phyloP scores from a whole-genome alignment of 2,797 vertebrate genomes.

The Oophaga sylvatica region DNA sequence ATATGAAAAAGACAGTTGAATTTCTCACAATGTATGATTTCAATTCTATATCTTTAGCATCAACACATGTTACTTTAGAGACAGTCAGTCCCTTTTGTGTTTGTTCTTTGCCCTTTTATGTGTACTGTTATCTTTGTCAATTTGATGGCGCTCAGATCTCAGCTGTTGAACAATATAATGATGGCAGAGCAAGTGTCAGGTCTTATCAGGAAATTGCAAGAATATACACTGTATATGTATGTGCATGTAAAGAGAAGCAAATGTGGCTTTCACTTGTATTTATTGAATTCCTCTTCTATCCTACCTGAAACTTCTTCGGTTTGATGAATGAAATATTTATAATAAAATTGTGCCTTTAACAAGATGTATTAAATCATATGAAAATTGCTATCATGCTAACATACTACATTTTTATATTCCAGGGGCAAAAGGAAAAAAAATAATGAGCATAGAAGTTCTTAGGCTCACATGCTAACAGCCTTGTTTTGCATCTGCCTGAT shows the following conservation, averaged over 20 bases:
- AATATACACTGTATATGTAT: conserved; percentile 24
- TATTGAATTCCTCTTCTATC: background rate
- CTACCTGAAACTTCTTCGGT: background rate
- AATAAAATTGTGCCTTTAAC: conserved; percentile 24
- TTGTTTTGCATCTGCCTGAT: background rate
- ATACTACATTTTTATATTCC: background rate
- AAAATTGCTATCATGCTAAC: background rate
- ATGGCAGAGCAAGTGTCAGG: background rate
- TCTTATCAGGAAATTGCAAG: conserved; percentile 56
- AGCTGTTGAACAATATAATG: conserved; percentile 30
- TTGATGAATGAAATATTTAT: conserved; percentile 30
- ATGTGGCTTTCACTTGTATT: conserved; percentile 28
- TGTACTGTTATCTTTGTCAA: conserved; percentile 56
- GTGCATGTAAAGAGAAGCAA: conserved; percentile 32
- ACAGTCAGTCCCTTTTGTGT: background rate
- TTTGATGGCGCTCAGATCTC: conserved; percentile 39
- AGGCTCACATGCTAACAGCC: background rate
- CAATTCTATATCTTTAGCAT: conserved; percentile 48
- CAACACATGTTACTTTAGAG: background rate
- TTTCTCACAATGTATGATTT: conserved; percentile 1
- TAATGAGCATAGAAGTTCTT: conserved; percentile 30
- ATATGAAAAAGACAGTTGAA: background rate
- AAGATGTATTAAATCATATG: conserved; percentile 16
- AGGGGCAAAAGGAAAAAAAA: background rate
- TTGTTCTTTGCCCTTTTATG: background rate